Percentiles rank a stretch among this genome's conserved stretches.
phyloP scores from a whole-genome alignment of 2,797 vertebrate genomes.

The Siniperca obscura region DNA sequence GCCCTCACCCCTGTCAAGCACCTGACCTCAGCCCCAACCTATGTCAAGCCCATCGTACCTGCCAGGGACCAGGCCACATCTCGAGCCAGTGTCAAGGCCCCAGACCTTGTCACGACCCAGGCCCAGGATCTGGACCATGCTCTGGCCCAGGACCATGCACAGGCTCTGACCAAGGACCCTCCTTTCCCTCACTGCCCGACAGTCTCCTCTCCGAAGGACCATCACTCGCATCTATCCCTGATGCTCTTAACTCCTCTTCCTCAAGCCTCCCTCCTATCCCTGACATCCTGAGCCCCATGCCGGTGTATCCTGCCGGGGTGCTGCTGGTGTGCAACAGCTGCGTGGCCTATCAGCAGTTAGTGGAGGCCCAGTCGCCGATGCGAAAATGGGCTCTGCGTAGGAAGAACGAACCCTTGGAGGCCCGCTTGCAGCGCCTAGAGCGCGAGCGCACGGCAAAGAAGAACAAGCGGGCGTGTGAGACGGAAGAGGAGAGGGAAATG shows the following conservation, averaged over 20 bases:
- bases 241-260: constrained; percentile 82
- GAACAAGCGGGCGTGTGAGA: constrained; percentile 94
- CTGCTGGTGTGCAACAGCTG: constrained; percentile 98
- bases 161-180: constrained; percentile 73
- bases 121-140: constrained; percentile 58
- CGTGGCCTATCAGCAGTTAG: constrained; percentile 92
- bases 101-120: constrained; percentile 53
- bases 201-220: constrained; percentile 83
- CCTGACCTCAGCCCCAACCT: constrained; percentile 57
- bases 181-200: constrained; percentile 81
- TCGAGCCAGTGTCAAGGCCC: constrained; percentile 68
- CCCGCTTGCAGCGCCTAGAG: constrained; percentile 92
- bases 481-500: constrained; percentile 91
- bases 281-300: constrained; percentile 85
- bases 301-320: constrained; percentile 93
- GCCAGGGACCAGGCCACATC: constrained; percentile 69
- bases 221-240: constrained; percentile 81
- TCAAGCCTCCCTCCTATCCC: constrained; percentile 83
- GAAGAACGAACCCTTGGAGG: constrained; percentile 93
- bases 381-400: constrained; percentile 93
- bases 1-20: constrained; percentile 61
- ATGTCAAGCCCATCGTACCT: constrained; percentile 66
- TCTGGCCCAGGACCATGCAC: constrained; percentile 59
- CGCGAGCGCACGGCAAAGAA: constrained; percentile 97
- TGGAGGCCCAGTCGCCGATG: constrained; percentile 89